Evolutionary conservation across 2,113 vertebrate species (phyloP).

Genomic region (Uropsilus gracilis): DNA sequence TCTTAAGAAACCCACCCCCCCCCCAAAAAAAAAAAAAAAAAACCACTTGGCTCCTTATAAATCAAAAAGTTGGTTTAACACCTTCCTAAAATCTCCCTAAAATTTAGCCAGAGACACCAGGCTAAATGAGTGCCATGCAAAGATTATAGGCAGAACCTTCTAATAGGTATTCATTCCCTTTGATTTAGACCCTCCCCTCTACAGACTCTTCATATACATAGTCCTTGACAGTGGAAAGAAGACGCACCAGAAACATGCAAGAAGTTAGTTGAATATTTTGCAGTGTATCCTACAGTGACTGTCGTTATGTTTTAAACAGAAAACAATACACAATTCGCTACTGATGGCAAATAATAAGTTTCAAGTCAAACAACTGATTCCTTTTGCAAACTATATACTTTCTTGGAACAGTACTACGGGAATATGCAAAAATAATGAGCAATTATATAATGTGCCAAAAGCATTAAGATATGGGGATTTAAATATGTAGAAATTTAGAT

Average conservation of each 20-base stretch:
- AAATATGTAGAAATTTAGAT: background rate
- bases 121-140: background rate
- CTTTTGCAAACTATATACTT: background rate
- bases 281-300: background rate
- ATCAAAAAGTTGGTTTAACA: background rate
- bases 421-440: background rate
- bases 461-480: background rate
- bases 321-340: background rate
- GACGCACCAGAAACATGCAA: background rate
- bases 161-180: background rate
- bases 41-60: background rate
- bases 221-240: background rate
- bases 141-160: background rate
- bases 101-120: background rate
- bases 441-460: background rate
- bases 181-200: background rate
- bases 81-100: conserved; percentile 24
- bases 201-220: background rate
- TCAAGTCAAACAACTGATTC: background rate
- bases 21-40: too few species aligned
- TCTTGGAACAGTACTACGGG: background rate
- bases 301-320: conserved; percentile 41
- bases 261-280: background rate
- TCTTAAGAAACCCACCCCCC: background rate
- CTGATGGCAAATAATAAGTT: background rate